Evolutionary conservation across 2,797 vertebrate species (phyloP).

Genomic region (Lutjanus argentimaculatus): DNA sequence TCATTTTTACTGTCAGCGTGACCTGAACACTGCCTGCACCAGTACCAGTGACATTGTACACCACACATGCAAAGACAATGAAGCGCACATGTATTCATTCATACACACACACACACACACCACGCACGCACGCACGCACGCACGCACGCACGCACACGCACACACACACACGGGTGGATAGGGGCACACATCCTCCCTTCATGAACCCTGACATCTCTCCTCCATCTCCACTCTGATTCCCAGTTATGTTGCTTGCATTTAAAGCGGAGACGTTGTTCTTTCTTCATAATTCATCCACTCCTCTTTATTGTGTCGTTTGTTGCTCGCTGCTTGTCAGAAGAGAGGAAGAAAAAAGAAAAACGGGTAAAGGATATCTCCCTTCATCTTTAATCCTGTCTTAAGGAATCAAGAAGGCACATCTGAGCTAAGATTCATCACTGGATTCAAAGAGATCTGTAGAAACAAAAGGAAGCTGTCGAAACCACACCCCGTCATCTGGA

Average conservation of each 20-base stretch:
- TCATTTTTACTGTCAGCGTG: neutral
- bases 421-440: constrained; percentile 58
- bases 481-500: constrained; percentile 41
- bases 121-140: neutral
- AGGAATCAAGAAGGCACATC: constrained; percentile 58
- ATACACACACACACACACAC: neutral
- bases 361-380: constrained; percentile 34
- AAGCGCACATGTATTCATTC: neutral
- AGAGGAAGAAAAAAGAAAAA: constrained; percentile 22
- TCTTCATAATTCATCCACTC: constrained; percentile 49
- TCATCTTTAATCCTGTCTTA: constrained; percentile 66
- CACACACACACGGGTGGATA: neutral
- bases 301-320: constrained; percentile 56
- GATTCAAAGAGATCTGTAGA: constrained; percentile 64
- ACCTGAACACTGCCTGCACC: constrained; percentile 5
- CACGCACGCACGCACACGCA: neutral
- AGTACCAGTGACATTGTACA: constrained; percentile 4
- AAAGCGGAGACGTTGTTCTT: constrained; percentile 7
- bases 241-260: constrained; percentile 45
- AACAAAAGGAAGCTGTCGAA: constrained; percentile 61
- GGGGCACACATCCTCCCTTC: neutral
- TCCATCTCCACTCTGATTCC: constrained; percentile 31
- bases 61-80: neutral
- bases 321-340: constrained; percentile 60
- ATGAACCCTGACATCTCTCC: constrained; percentile 29